Percentiles rank a stretch among this genome's conserved stretches.
Conservation (phyloP, 2,888 invertebrate genomes). For the Beris chalybata region DNA sequence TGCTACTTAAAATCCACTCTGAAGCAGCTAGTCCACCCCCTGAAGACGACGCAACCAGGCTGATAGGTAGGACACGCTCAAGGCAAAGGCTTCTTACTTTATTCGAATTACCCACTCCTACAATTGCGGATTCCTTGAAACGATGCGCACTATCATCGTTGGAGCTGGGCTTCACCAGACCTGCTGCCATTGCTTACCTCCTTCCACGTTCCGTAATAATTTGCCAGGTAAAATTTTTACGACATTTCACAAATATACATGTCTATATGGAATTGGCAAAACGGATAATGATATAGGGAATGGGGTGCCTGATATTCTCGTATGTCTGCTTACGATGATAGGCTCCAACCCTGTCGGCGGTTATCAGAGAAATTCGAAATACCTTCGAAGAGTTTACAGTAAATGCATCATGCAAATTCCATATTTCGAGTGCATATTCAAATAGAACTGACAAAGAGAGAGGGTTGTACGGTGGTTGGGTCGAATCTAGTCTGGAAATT, state of each 20-base stretch:
- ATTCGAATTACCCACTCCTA: too few species aligned
- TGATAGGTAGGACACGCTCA: too few species aligned
- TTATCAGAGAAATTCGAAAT: constrained; percentile 18
- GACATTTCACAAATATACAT: not conserved
- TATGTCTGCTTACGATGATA: not conserved
- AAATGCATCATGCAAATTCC: constrained; percentile 35
- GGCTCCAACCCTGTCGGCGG: not conserved
- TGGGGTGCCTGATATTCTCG: too few species aligned
- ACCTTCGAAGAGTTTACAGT: constrained; percentile 14
- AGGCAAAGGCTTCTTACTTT: too few species aligned
- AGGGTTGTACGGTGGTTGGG: constrained; percentile 1
- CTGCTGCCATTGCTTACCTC: not conserved
- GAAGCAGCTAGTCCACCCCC: too few species aligned
- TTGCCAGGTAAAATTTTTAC: constrained; percentile 1
- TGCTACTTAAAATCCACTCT: too few species aligned
- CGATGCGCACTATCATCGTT: too few species aligned
- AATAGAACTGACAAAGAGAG: constrained; percentile 23
- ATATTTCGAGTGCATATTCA: constrained; percentile 35
- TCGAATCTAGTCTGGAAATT: not conserved
- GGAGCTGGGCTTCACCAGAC: too few species aligned
- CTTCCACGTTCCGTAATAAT: not conserved
- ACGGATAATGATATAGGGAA: not conserved
- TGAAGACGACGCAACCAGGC: too few species aligned
- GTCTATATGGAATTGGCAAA: not conserved
- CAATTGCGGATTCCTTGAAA: too few species aligned